phyloP scores from a whole-genome alignment of 2,797 vertebrate species.

The Luscinia luscinia region DNA sequence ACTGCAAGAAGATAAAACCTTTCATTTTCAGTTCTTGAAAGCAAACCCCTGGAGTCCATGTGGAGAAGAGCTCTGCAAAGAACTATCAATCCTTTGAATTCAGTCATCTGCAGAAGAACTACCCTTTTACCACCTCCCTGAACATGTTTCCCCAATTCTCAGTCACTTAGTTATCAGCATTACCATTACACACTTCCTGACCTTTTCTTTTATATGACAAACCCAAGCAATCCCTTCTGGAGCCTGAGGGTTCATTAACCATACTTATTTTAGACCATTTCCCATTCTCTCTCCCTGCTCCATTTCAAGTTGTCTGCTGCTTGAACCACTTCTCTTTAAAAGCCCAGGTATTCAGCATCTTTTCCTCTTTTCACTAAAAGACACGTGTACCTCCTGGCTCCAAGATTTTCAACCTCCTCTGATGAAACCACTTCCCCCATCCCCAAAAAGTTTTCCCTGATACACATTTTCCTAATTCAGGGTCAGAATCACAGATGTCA shows the following conservation, averaged over 20 bases:
- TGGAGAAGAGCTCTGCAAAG: not conserved
- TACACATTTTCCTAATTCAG: not conserved
- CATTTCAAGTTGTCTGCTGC: not conserved
- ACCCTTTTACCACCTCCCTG: not conserved
- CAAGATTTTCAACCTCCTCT: not conserved
- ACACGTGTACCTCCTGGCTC: not conserved
- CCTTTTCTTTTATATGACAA: not conserved
- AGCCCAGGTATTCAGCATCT: not conserved
- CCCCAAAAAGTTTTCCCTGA: accelerated
- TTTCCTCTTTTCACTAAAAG: not conserved
- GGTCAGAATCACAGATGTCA: not conserved
- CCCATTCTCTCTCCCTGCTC: not conserved
- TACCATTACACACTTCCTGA: not conserved
- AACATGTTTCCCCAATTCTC: not conserved
- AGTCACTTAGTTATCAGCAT: not conserved
- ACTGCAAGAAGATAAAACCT: conserved; percentile 14
- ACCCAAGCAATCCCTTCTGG: not conserved
- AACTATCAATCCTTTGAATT: conserved; percentile 35
- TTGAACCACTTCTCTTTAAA: not conserved
- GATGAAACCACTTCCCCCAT: not conserved
- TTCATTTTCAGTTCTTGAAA: conserved; percentile 47
- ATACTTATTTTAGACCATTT: not conserved
- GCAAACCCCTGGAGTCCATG: conserved; percentile 18
- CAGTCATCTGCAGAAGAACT: not conserved
- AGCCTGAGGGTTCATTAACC: not conserved